Base-by-base conservation (phyloP, 2,797 vertebrate species). In the Scolopax bukidnonensis region DNA sequence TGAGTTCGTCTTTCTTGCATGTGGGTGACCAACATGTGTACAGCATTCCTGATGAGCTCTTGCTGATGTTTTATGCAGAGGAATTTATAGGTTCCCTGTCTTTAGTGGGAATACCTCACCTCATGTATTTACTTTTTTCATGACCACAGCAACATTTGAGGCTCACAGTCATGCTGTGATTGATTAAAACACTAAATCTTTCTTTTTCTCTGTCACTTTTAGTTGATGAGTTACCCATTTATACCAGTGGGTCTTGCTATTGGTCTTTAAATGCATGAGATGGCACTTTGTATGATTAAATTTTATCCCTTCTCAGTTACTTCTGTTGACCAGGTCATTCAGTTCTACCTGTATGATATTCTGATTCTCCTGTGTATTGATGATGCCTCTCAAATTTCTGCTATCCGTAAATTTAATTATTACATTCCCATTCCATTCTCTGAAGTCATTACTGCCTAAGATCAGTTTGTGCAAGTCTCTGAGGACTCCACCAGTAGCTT, bases 181-280 rank as follows among this genome's bases (percentile, higher is more conserved):
- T 89, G 64, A 93, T 96, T 93, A 89, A 91, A 93, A 56, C 28
- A 67, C n/a, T 87, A 89, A 69, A 85, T 91, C 50, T 82, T 94
- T 57, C n/a, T 83, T 87, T 78, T 87, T 40, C 13, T 63, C 53
- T 54, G 74, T 47, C 71, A 67, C 20, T 77, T 89, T 47, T 28
- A 13, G 13, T n/a, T 85, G 64, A 83, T 56, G 28, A 70, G 21
- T 50, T 83, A 14, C 48, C 40, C 48, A 6, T 92, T 93, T 92
- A n/a, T 56, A 69, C 7, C 23, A 87, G 30, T 30, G 32, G 30
- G 12, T 76, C 74, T 82, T 90, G 24, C 24, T 50, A 32, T n/a
- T 51, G 15, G 53, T 87, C 17, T 84, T 75, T 79, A 92, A 93
- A 89, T n/a, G 11, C 28, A 33, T 45, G 56, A 92, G 32, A 27